Conservation (phyloP, 2,888 invertebrate genomes). For the Aspidiotus rigidus region DNA sequence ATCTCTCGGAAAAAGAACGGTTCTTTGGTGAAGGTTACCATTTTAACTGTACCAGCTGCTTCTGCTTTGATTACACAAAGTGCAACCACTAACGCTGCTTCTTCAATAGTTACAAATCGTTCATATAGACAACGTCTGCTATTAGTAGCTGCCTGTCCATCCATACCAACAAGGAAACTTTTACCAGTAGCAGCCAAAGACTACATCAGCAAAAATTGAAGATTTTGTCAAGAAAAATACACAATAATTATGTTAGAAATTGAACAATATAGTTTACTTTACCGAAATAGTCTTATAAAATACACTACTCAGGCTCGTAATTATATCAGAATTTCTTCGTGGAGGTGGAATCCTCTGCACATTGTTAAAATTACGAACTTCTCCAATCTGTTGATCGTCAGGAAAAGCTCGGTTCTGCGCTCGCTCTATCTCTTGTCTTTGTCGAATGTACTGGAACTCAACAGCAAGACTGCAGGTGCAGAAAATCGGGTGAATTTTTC, state of each 20-base stretch:
- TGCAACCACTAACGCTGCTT: slow-evolving; percentile 33
- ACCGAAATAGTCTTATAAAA: slow-evolving; percentile 33
- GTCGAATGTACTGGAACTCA: slow-evolving; percentile 25
- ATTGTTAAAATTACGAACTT: too few species aligned
- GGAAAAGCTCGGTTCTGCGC: background rate
- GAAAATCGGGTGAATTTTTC: background rate
- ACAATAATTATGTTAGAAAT: background rate
- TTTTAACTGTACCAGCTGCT: slow-evolving; percentile 15
- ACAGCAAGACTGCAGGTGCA: slow-evolving; percentile 15
- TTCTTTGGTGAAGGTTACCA: slow-evolving; percentile 23
- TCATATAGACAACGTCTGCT: slow-evolving; percentile 19
- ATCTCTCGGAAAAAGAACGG: slow-evolving; percentile 9
- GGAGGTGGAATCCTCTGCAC: slow-evolving; percentile 18
- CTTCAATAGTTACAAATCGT: slow-evolving; percentile 21
- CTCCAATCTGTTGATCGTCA: slow-evolving; percentile 8
- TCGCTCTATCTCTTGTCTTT: background rate
- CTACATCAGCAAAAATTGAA: slow-evolving; percentile 16
- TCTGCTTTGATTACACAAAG: slow-evolving; percentile 33
- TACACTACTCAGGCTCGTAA: slow-evolving; percentile 9
- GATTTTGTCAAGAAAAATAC: too few species aligned
- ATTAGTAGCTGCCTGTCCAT: slow-evolving; percentile 10
- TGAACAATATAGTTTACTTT: slow-evolving; percentile 11
- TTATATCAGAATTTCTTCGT: slow-evolving; percentile 18
- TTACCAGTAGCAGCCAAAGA: slow-evolving; percentile 20
- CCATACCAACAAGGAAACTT: slow-evolving; percentile 33